phyloP scores from a whole-genome alignment of 2,113 vertebrate genomes.

The Lanius collurio region DNA sequence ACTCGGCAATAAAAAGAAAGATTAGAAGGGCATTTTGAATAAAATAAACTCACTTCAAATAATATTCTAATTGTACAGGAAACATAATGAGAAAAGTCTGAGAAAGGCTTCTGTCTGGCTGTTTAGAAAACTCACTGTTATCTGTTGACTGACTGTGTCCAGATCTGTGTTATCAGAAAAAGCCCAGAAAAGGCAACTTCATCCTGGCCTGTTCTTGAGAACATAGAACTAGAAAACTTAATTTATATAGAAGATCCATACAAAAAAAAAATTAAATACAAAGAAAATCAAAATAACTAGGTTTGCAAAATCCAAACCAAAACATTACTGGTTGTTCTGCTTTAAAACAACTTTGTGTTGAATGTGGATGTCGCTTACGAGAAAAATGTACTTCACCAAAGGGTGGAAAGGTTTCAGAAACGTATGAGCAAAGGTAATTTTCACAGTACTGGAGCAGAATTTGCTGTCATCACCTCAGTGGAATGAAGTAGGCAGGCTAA shows the following conservation, averaged over 20 bases:
- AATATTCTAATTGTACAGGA: background rate
- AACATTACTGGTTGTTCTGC: background rate
- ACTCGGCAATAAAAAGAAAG: background rate
- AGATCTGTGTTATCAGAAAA: background rate
- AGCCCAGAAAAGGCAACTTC: background rate
- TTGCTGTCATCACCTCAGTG: background rate
- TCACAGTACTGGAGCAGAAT: background rate
- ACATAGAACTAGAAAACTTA: background rate
- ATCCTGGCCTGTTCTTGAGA: background rate
- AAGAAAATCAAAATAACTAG: background rate
- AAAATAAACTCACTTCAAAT: background rate
- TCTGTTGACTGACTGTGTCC: background rate
- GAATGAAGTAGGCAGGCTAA: background rate
- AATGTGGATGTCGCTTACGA: background rate
- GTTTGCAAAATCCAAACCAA: slow-evolving; percentile 19
- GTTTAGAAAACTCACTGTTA: background rate
- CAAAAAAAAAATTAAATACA: background rate
- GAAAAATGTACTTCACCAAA: background rate
- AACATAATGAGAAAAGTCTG: background rate
- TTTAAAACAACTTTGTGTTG: background rate
- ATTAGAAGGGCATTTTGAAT: background rate
- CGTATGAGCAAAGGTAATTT: background rate
- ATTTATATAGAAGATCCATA: background rate
- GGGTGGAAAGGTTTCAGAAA: background rate
- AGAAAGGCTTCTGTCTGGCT: background rate